Evolutionary conservation across 1,140 invertebrate species (phyloP).

Genomic region (Rhopalosiphum padi): DNA sequence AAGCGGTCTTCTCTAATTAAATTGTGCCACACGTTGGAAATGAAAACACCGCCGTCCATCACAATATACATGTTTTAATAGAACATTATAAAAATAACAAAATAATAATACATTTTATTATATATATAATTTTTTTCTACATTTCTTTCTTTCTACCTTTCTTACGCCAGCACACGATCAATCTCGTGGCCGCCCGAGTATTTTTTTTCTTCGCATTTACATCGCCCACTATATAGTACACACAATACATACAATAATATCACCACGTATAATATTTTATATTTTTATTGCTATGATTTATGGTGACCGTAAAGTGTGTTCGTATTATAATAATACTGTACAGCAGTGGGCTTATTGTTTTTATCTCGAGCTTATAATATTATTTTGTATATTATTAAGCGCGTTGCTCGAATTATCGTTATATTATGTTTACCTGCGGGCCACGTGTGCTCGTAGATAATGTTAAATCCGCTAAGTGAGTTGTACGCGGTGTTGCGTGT

Average conservation of each 20-base stretch:
- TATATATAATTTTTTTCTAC: background rate
- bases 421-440: background rate
- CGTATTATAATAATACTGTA: background rate
- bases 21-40: background rate
- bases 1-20: conserved; percentile 4
- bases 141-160: too few species aligned
- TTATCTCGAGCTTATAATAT: background rate
- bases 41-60: background rate
- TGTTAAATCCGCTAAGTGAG: background rate
- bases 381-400: background rate
- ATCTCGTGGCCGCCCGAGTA: background rate
- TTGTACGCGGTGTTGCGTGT: conserved; percentile 10
- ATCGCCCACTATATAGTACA: background rate
- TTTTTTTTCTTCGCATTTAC: background rate
- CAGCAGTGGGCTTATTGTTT: background rate
- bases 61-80: too few species aligned
- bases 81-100: background rate
- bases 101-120: background rate
- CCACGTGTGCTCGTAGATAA: conserved; percentile 11
- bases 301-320: background rate
- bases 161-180: background rate
- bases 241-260: background rate
- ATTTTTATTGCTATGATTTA: background rate
- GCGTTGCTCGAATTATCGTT: background rate
- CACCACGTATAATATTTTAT: background rate